Evolutionary conservation across 2,888 invertebrate genomes (phyloP), one percentile per base, ranked within the genome.

Genomic region (Eupithecia subumbrata): DNA sequence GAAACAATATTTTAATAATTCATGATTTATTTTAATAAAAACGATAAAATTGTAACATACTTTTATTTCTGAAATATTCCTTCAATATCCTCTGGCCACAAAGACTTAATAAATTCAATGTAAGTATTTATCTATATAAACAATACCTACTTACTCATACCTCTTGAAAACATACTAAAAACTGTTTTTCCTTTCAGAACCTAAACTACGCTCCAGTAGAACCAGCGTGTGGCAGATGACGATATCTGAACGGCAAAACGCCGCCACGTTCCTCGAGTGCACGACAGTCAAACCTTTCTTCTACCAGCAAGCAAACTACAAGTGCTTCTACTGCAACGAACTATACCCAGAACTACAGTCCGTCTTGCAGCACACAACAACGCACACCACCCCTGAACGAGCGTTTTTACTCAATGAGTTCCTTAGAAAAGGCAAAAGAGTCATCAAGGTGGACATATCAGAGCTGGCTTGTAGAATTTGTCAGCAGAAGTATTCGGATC

Each of bases 151-250:
- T 22, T 52, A 52, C 56, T 22, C 52, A 7, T 22, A 37, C 40
- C n/a, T 34, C 11, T 37, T 5, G 5, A 37, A 37, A 18, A 22
- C 5, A n/a, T 18, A 66, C 5, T 67, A 40, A 34, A 8, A 5
- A 3, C 37, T n/a, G 34, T 67, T 84, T 85, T 83, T 56, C 84
- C 80, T 72, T 84, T 73, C 87, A 87, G 87, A 86, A 79, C 74
- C 75, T 63, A 76, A 56, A 52, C 76, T 72, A 60, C 75, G 66
- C 11, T 66, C 75, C 14, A 69, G 68, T 12, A 67, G 75, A 25
- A 92, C 93, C 56, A 94, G 93, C 83, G 84, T 93, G 66, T 95
- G 94, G 94, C 93, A 94, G 90, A 92, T 94, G 94, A 94, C 94
- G 1, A 87, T 91, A 83, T 90, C 91, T 43, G 94, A 94, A 82